These are phyloP conservation scores for Eidolon helvum DNA, from an alignment of 2,113 vertebrate species.

Conservation along the genomic window DNA sequence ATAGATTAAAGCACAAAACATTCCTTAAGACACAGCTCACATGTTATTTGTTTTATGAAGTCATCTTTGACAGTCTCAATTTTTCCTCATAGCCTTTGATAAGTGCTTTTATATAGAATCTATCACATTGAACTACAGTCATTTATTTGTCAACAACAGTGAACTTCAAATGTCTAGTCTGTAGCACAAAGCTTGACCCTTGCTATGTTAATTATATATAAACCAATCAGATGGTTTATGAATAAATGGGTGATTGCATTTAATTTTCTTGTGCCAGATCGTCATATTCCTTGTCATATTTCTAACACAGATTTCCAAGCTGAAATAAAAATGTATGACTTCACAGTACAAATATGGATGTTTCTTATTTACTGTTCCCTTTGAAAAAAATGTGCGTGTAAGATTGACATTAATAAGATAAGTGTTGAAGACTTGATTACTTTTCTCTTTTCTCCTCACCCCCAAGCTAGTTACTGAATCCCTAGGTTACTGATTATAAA, in stretches of 20 bases:
- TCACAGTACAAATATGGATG: slow-evolving; percentile 17
- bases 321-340: not conserved
- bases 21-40: not conserved
- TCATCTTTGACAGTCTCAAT: not conserved
- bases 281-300: not conserved
- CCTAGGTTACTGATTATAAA: not conserved
- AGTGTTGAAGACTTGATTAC: not conserved
- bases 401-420: slow-evolving; percentile 15
- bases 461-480: not conserved
- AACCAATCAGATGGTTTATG: not conserved
- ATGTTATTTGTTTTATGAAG: not conserved
- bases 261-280: not conserved
- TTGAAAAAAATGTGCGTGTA: not conserved
- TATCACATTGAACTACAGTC: not conserved
- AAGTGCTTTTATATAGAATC: not conserved
- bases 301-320: not conserved
- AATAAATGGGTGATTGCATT: not conserved
- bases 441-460: not conserved
- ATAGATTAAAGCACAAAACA: not conserved
- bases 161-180: not conserved
- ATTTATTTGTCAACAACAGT: not conserved
- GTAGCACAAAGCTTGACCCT: not conserved
- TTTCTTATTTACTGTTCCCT: slow-evolving; percentile 26
- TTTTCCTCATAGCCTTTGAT: not conserved
- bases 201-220: not conserved